Conservation (phyloP, 1,140 invertebrate genomes). For the Chlorops oryzae region DNA sequence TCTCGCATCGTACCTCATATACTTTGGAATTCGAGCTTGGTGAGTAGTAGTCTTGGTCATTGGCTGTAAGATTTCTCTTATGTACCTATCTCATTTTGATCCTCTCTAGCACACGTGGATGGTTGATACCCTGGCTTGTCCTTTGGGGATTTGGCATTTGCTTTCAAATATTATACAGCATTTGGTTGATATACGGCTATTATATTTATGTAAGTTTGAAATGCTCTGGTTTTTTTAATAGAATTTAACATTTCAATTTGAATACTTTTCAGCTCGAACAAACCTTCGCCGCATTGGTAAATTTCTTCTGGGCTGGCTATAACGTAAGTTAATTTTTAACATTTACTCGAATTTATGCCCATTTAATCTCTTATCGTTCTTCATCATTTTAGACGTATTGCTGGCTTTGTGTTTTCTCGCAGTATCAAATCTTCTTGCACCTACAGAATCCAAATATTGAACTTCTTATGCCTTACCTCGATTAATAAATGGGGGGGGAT, state of each 20-base stretch:
- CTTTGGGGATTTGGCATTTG: slow-evolving; percentile 62
- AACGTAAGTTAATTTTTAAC: slow-evolving; percentile 59
- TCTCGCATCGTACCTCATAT: slow-evolving; percentile 57
- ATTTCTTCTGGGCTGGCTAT: slow-evolving; percentile 75
- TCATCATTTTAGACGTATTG: slow-evolving; percentile 69
- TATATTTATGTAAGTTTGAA: slow-evolving; percentile 76
- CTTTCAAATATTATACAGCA: slow-evolving; percentile 72
- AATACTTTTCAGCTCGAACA: slow-evolving; percentile 60
- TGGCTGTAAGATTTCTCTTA: neutral
- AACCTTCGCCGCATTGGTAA: slow-evolving; percentile 65
- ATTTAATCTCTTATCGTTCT: neutral
- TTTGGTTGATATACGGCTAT: slow-evolving; percentile 79
- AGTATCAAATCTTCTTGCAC: slow-evolving; percentile 72
- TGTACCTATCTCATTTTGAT: neutral
- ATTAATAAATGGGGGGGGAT: no score
- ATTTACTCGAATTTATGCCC: neutral
- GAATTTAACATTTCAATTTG: slow-evolving; percentile 11
- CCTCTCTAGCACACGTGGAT: slow-evolving; percentile 53
- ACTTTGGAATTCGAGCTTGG: slow-evolving; percentile 49
- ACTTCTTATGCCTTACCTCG: slow-evolving; percentile 65
- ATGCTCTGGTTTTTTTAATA: slow-evolving; percentile 4
- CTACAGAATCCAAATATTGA: slow-evolving; percentile 84
- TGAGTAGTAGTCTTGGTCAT: slow-evolving; percentile 25
- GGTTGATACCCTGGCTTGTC: slow-evolving; percentile 75
- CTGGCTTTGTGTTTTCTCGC: slow-evolving; percentile 75